Evolutionary conservation across 1,140 invertebrate genomes (phyloP).

Genomic region (Papilio helenus): DNA sequence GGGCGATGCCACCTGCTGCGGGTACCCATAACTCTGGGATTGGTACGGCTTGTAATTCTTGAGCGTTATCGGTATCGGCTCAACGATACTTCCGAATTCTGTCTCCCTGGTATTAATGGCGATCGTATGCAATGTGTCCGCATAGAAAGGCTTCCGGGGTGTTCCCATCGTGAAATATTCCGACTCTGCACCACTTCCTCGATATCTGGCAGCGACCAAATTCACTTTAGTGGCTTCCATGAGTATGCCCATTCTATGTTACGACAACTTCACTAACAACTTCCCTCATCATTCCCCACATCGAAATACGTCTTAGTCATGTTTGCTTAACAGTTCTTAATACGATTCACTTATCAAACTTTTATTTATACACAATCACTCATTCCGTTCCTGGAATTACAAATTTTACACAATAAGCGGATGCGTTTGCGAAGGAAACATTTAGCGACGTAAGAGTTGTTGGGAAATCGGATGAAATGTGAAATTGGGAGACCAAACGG

Average conservation of each 20-base stretch:
- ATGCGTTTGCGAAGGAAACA: conserved; percentile 9
- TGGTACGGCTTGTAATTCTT: conserved; percentile 68
- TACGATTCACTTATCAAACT: background rate
- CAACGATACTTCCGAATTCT: conserved; percentile 75
- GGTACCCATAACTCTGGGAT: conserved; percentile 51
- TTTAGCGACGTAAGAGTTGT: conserved; percentile 2
- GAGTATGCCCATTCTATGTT: conserved; percentile 77
- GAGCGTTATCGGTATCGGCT: conserved; percentile 71
- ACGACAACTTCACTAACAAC: conserved; percentile 53
- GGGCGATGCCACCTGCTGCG: conserved; percentile 55
- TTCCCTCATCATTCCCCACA: conserved; percentile 54
- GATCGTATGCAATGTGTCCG: conserved; percentile 69
- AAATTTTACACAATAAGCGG: conserved; percentile 32
- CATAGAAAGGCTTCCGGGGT: conserved; percentile 63
- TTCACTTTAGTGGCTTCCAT: conserved; percentile 75
- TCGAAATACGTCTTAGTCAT: conserved; percentile 57
- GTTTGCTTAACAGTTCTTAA: conserved; percentile 29
- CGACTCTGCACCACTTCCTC: conserved; percentile 53
- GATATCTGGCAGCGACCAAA: conserved; percentile 66
- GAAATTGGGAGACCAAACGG: background rate
- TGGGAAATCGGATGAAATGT: background rate
- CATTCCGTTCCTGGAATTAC: background rate
- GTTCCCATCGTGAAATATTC: conserved; percentile 67
- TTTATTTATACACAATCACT: conserved; percentile 25
- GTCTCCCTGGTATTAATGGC: conserved; percentile 75